These are phyloP conservation scores for Ganaspis brasiliensis DNA, from an alignment of 2,888 invertebrate species.

Conservation along the genomic window DNA sequence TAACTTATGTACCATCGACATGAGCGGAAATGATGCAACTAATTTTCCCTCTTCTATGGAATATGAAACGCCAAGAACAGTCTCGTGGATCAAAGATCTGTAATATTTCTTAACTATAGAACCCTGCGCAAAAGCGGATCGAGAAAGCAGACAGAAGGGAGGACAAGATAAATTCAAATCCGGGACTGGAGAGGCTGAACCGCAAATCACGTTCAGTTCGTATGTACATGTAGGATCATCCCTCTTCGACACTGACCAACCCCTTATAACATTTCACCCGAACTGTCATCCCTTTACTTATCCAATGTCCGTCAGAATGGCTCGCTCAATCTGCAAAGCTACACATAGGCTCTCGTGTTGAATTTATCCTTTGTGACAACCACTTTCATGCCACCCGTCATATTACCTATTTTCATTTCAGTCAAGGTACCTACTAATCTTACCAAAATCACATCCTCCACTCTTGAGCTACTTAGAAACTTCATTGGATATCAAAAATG, in stretches of 20 bases:
- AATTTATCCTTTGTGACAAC: not conserved
- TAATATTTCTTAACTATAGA: conserved; percentile 34
- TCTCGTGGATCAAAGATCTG: conserved; percentile 7
- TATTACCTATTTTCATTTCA: not conserved
- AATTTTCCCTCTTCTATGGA: conserved; percentile 21
- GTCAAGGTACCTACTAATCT: not conserved
- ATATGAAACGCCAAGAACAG: conserved; percentile 6
- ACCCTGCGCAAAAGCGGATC: conserved; percentile 31
- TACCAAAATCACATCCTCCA: no score
- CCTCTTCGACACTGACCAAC: conserved; percentile 75
- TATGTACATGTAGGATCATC: conserved; percentile 75
- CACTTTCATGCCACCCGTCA: not conserved
- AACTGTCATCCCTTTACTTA: conserved; percentile 75
- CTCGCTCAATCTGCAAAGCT: conserved; percentile 38
- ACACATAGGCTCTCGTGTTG: not conserved
- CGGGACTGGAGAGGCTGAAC: conserved; percentile 65
- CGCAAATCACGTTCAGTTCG: conserved; percentile 76
- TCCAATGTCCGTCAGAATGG: conserved; percentile 67
- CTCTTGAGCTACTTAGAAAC: no score
- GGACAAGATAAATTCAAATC: conserved; percentile 77
- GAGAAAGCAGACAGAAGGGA: conserved; percentile 28
- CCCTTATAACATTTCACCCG: conserved; percentile 65
- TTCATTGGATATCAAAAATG: no score
- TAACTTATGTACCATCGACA: conserved; percentile 39
- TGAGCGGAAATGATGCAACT: conserved; percentile 40